phyloP scores from a whole-genome alignment of 2,113 vertebrate species.

The Osmerus eperlanus region DNA sequence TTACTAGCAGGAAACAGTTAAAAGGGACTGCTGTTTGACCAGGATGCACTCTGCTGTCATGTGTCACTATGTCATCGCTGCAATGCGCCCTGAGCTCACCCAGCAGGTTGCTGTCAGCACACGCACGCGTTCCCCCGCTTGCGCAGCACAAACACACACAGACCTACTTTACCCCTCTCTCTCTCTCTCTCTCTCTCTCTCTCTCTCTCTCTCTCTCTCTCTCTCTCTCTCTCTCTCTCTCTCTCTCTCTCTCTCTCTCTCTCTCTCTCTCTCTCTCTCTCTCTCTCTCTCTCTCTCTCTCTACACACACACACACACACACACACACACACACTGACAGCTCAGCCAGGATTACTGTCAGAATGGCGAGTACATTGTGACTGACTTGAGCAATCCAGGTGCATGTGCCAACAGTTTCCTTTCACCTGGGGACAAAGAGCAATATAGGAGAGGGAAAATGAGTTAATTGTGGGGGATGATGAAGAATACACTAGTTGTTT shows the following conservation, averaged over 20 bases:
- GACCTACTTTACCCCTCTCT: slow-evolving; percentile 14
- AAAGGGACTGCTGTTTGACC: slow-evolving; percentile 54
- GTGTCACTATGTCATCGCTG: slow-evolving; percentile 58
- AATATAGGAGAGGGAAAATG: neutral
- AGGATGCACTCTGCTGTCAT: slow-evolving; percentile 63
- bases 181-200: neutral
- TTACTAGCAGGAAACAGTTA: slow-evolving; percentile 47
- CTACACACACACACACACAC: slow-evolving; percentile 27
- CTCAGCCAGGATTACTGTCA: slow-evolving; percentile 71
- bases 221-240: no score
- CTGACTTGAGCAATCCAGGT: slow-evolving; percentile 53
- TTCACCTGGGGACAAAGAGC: slow-evolving; percentile 61
- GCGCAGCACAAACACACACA: slow-evolving; percentile 22
- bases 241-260: neutral
- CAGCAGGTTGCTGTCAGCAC: slow-evolving; percentile 66
- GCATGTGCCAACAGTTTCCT: slow-evolving; percentile 62
- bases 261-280: neutral
- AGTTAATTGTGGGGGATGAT: slow-evolving; percentile 37
- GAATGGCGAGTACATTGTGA: slow-evolving; percentile 51
- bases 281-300: no score
- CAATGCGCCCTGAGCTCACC: slow-evolving; percentile 52
- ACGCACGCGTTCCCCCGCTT: slow-evolving; percentile 10
- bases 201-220: neutral
- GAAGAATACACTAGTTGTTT: slow-evolving; percentile 61
- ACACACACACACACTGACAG: slow-evolving; percentile 31